Percentiles rank a stretch among this genome's conserved stretches.
Conservation (phyloP, 92 coral and sea anemone genomes). For the Phenganax subtilis region DNA sequence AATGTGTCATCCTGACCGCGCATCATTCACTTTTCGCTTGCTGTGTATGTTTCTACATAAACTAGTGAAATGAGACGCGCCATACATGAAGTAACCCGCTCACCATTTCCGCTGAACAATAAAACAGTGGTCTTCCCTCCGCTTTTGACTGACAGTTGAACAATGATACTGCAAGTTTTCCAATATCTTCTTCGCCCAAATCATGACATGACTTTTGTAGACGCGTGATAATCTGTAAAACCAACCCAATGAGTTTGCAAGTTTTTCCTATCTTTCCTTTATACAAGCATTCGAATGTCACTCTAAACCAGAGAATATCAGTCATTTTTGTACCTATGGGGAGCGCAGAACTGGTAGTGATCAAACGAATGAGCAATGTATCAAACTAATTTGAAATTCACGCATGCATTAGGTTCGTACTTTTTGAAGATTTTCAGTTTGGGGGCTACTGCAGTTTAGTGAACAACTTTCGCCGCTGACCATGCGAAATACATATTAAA, state of each 20-base stretch:
- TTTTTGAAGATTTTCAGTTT: no score
- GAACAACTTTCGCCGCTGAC: no score
- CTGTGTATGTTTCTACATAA: background rate
- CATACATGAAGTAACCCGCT: slow-evolving; percentile 12
- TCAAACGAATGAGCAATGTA: no score
- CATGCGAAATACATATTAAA: no score
- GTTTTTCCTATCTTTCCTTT: background rate
- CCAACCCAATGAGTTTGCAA: background rate
- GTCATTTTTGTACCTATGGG: no score
- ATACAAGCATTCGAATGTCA: background rate
- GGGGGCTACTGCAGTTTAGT: no score
- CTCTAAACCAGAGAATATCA: background rate
- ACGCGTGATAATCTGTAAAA: slow-evolving; percentile 75
- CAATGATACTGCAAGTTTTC: slow-evolving; percentile 83
- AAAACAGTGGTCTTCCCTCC: slow-evolving; percentile 72
- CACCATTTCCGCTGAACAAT: slow-evolving; percentile 91
- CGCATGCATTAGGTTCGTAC: no score
- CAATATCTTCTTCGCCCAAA: slow-evolving; percentile 89
- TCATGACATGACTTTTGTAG: slow-evolving; percentile 85
- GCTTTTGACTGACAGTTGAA: slow-evolving; percentile 94
- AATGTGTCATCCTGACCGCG: no score
- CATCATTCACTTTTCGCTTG: no score
- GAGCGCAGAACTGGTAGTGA: no score
- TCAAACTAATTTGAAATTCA: no score
- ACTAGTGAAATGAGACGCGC: background rate